A percentile compares a stretch with the other conserved stretches of the same genome.
These are phyloP conservation scores for Enhydra lutris DNA, from an alignment of 2,113 vertebrate species.

Conservation along the genomic window DNA sequence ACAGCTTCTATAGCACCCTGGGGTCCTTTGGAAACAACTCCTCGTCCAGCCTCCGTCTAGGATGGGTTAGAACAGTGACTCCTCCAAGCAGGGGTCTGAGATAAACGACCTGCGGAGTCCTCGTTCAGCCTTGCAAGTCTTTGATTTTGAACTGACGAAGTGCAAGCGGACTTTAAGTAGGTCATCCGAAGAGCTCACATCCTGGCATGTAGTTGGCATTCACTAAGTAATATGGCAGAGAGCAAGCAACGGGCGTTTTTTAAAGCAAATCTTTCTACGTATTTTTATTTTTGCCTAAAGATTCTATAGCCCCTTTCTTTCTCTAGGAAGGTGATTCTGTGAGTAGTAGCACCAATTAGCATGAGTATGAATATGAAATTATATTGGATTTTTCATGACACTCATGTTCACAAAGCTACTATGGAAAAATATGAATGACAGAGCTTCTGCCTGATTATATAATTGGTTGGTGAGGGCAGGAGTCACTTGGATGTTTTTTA, in stretches of 20 bases:
- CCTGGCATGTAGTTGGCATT: conserved; percentile 60
- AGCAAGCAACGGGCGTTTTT: neutral
- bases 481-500: neutral
- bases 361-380: neutral
- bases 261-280: neutral
- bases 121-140: conserved; percentile 53
- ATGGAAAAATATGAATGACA: neutral
- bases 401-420: neutral
- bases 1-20: conserved; percentile 72
- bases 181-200: conserved; percentile 65
- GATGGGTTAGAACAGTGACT: conserved; percentile 59
- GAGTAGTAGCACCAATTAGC: neutral
- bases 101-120: conserved; percentile 72
- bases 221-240: conserved; percentile 44
- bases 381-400: neutral
- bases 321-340: neutral
- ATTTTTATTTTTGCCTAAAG: neutral
- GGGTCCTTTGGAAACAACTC: conserved; percentile 73
- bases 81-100: conserved; percentile 75
- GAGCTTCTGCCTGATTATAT: neutral
- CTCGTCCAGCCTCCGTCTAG: conserved; percentile 56
- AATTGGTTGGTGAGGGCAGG: neutral
- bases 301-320: neutral
- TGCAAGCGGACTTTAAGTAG: conserved; percentile 67
- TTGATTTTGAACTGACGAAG: conserved; percentile 73